phyloP scores from a whole-genome alignment of 2,888 invertebrate genomes.

The Syritta pipiens region DNA sequence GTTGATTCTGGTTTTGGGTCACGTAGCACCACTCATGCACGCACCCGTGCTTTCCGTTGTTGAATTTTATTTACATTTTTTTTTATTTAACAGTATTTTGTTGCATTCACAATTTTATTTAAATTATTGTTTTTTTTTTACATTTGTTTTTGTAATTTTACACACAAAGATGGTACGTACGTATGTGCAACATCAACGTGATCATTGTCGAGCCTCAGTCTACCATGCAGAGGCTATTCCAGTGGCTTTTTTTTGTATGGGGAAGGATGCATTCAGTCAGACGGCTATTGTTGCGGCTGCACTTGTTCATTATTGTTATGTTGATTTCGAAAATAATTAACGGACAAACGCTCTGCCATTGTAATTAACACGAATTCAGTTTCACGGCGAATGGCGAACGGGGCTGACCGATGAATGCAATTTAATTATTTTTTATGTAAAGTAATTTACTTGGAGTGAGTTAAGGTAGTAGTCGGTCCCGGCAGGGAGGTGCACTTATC shows the following conservation, averaged over 20 bases:
- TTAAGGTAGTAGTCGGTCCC: conserved; percentile 1
- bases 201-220: conserved; percentile 57
- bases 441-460: conserved; percentile 49
- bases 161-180: conserved; percentile 38
- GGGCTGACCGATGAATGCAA: conserved; percentile 21
- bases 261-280: conserved; percentile 50
- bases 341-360: conserved; percentile 47
- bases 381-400: conserved; percentile 12
- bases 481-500: not conserved
- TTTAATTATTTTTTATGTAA: conserved; percentile 65
- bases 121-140: conserved; percentile 59
- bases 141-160: conserved; percentile 41
- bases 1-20: conserved; percentile 69
- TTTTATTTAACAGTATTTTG: conserved; percentile 42
- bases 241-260: not conserved
- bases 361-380: conserved; percentile 64
- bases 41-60: conserved; percentile 58
- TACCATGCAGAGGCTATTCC: conserved; percentile 54
- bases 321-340: conserved; percentile 67
- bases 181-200: conserved; percentile 13
- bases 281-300: conserved; percentile 63
- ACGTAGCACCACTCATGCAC: conserved; percentile 69
- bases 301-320: conserved; percentile 66
- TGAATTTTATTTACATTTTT: conserved; percentile 53
- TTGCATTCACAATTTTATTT: conserved; percentile 65